Percentiles rank a stretch among this genome's conserved stretches.
Conservation (phyloP, 2,113 vertebrate species). For the Micronycteris hirsuta region DNA sequence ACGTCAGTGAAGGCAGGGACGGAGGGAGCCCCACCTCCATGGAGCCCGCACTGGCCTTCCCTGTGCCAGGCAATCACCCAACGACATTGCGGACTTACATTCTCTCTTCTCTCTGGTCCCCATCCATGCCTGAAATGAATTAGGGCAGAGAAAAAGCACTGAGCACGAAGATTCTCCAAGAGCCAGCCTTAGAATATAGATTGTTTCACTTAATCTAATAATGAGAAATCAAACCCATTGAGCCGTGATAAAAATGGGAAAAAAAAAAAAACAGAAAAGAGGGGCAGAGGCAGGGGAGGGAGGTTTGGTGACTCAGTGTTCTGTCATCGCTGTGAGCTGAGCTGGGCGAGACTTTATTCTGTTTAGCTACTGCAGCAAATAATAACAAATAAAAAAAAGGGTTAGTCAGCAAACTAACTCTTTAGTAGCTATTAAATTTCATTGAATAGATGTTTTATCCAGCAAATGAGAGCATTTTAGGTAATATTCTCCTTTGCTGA, state of each 20-base stretch:
- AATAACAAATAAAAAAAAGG: not conserved
- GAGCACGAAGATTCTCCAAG: not conserved
- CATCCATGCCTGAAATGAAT: slow-evolving; percentile 77
- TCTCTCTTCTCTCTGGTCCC: slow-evolving; percentile 73
- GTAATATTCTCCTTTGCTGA: not conserved
- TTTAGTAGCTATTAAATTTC: slow-evolving; percentile 44
- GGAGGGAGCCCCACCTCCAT: not conserved
- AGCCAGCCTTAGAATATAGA: not conserved
- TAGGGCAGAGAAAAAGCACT: slow-evolving; percentile 31
- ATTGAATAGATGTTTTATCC: slow-evolving; percentile 34
- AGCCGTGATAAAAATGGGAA: not conserved
- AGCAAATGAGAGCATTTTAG: slow-evolving; percentile 23
- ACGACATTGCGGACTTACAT: slow-evolving; percentile 74
- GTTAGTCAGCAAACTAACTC: slow-evolving; percentile 44
- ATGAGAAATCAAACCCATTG: slow-evolving; percentile 1
- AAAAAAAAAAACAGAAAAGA: not conserved
- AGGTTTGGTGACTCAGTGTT: not conserved
- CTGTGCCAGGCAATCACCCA: not conserved
- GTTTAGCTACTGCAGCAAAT: not conserved
- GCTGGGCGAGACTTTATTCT: not conserved
- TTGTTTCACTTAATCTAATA: not conserved
- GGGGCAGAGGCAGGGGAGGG: not conserved
- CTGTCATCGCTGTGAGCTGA: not conserved
- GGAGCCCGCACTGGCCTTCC: not conserved
- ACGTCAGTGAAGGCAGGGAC: not conserved